phyloP scores from a whole-genome alignment of 1,140 invertebrate species.

The Drosophila serrata region DNA sequence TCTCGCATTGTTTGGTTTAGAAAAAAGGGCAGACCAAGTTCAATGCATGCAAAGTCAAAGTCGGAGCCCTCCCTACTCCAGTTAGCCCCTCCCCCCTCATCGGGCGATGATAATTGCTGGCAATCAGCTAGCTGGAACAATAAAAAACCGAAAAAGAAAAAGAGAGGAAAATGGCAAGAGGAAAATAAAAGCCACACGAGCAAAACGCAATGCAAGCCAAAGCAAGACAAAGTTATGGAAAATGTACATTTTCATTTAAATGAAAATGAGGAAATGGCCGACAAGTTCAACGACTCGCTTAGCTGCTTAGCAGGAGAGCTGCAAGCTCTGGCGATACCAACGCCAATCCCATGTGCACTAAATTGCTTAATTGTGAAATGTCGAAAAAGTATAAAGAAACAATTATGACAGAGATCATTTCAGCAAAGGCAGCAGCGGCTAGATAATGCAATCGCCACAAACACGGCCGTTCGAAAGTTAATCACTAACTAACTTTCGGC shows the following conservation, averaged over 20 bases:
- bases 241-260: slow-evolving; percentile 69
- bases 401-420: slow-evolving; percentile 71
- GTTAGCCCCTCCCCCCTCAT: background rate
- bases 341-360: slow-evolving; percentile 39
- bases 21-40: slow-evolving; percentile 52
- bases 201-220: slow-evolving; percentile 49
- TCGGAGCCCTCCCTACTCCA: slow-evolving; percentile 18
- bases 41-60: slow-evolving; percentile 62
- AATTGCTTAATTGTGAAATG: slow-evolving; percentile 78
- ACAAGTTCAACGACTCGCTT: slow-evolving; percentile 76
- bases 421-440: slow-evolving; percentile 46
- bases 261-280: slow-evolving; percentile 73
- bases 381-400: slow-evolving; percentile 70
- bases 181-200: slow-evolving; percentile 43
- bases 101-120: slow-evolving; percentile 54
- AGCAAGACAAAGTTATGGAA: slow-evolving; percentile 57
- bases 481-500: slow-evolving; percentile 22
- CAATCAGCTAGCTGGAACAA: slow-evolving; percentile 69
- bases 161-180: slow-evolving; percentile 38
- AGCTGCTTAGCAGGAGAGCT: slow-evolving; percentile 25
- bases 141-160: slow-evolving; percentile 48
- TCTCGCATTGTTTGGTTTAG: slow-evolving; percentile 38
- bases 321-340: slow-evolving; percentile 21
- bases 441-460: slow-evolving; percentile 44
- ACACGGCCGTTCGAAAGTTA: slow-evolving; percentile 26